Evolutionary conservation across 1,140 invertebrate genomes (phyloP), one percentile per base, ranked within the genome.

Genomic region (Temnothorax longispinosus): DNA sequence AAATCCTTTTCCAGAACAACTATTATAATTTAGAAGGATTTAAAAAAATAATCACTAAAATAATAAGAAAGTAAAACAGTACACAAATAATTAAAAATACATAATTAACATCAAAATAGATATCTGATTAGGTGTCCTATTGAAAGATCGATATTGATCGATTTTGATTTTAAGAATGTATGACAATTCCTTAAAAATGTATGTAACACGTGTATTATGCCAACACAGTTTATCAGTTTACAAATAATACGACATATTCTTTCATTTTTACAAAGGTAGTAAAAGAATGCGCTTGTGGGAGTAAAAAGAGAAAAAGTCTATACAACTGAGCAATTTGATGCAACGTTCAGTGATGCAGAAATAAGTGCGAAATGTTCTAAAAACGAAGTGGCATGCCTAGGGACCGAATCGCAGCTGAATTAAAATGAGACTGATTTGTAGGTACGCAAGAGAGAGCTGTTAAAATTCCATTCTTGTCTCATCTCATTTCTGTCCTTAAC

Each of bases 351-450:
- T 81, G 64, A 87, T 87, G 47, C 62, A 75, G 35, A 85, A 27
- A 50, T n/a, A 72, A 52, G 89, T 88, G 89, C 81, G 38, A 50
- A 76, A 77, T 67, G 32, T 64, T 85, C 80, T 85, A 89, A 89
- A 89, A 89, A 81, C 64, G 67, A 62, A 60, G 58, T 75, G 84
- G 82, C 90, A 92, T 93, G 92, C 89, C 86, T 90, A 72, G 35
- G 88, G 85, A 58, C 85, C 85, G 86, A 88, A 91, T 93, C 86
- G 80, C 88, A 90, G 89, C 56, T 81, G 62, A 89, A 91, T 93
- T 92, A 92, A 92, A 93, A 92, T 93, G 90, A 93, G 75, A 93
- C 92, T 93, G 93, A 93, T 93, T 91, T 86, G 77, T 35, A 92
- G 87, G 87, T 86, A 91, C 85, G 90, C 78, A 90, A 65, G 80